Conservation (phyloP, 2,113 vertebrate species). For the Microcebus griseorufus region DNA sequence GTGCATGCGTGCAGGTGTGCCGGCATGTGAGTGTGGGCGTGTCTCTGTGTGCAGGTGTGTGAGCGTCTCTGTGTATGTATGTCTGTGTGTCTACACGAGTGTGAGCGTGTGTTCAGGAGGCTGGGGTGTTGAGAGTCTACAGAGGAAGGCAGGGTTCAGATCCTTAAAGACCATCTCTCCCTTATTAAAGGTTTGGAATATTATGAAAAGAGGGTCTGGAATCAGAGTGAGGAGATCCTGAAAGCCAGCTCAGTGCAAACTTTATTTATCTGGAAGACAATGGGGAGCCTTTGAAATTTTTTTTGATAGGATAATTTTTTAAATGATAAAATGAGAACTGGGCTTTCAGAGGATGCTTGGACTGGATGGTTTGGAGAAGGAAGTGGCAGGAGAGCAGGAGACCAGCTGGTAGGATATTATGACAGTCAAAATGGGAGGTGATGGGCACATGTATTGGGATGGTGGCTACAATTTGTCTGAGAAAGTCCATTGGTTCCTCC, state of each 20-base stretch:
- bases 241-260: neutral
- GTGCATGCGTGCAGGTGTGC: neutral
- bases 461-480: neutral
- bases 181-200: neutral
- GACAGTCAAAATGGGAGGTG: neutral
- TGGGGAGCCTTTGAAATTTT: neutral
- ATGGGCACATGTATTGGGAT: neutral
- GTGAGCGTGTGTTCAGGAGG: neutral
- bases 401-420: neutral
- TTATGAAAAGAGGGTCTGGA: neutral
- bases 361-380: neutral
- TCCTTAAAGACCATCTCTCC: neutral
- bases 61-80: neutral
- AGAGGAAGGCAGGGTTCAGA: neutral
- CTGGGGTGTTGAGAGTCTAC: neutral
- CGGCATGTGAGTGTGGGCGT: neutral
- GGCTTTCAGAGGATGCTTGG: neutral
- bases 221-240: neutral
- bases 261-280: neutral
- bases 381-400: neutral
- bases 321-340: neutral
- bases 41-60: neutral
- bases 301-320: neutral
- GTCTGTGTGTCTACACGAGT: neutral
- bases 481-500: neutral